phyloP scores from a whole-genome alignment of 2,797 vertebrate species.

The Mionectes olivaceus region DNA sequence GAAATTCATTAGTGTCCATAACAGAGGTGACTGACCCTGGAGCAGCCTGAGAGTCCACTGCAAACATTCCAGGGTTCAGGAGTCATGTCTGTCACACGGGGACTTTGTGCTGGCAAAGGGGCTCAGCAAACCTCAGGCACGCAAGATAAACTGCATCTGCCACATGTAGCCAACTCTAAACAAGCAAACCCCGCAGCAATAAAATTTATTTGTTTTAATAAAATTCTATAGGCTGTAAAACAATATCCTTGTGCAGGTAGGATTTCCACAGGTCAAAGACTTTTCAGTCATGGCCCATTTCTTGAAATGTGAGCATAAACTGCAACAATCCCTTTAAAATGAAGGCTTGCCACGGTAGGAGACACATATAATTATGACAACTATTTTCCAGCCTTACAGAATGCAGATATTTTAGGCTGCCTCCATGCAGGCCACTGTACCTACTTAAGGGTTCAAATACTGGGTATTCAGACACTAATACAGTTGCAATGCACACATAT shows the following conservation, averaged over 20 bases:
- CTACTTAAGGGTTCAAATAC: not conserved
- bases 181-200: slow-evolving; percentile 28
- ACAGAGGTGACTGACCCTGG: slow-evolving; percentile 45
- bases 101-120: not conserved
- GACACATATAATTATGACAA: not conserved
- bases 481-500: not conserved
- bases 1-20: slow-evolving; percentile 40
- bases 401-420: not conserved
- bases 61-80: slow-evolving; percentile 43
- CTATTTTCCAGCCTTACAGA: not conserved
- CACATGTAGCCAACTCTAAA: slow-evolving; percentile 38
- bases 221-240: slow-evolving; percentile 57
- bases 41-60: not conserved
- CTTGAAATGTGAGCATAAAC: slow-evolving; percentile 31
- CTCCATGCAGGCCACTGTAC: not conserved
- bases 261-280: slow-evolving; percentile 63
- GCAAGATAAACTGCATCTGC: slow-evolving; percentile 46
- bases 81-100: not conserved
- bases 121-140: not conserved
- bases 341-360: not conserved
- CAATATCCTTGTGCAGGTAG: slow-evolving; percentile 40
- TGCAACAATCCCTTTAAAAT: slow-evolving; percentile 43
- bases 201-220: slow-evolving; percentile 64
- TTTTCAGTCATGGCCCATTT: slow-evolving; percentile 49
- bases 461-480: not conserved